These are phyloP conservation scores for Brachyptera risi DNA, from an alignment of 2,888 invertebrate genomes.

Conservation along the genomic window DNA sequence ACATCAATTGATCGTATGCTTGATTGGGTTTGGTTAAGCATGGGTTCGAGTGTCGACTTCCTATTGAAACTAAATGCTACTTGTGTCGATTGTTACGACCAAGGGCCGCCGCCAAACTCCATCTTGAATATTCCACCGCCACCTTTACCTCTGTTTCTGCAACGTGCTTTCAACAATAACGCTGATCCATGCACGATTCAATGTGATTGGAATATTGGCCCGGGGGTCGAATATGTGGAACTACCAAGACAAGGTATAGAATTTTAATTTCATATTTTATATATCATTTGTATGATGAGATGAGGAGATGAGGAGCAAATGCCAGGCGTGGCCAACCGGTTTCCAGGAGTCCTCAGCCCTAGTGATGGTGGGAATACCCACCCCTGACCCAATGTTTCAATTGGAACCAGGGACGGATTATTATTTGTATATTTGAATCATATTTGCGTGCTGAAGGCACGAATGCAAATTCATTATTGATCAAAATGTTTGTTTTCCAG, in stretches of 20 bases:
- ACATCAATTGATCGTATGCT: background rate
- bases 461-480: too few species aligned
- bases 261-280: too few species aligned
- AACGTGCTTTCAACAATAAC: conserved; percentile 41
- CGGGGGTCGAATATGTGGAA: conserved; percentile 74
- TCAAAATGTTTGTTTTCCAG: too few species aligned
- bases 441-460: too few species aligned
- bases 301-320: too few species aligned
- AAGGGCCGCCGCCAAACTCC: conserved; percentile 76
- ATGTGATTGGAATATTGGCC: conserved; percentile 46
- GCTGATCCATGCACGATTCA: conserved; percentile 43
- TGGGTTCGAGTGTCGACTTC: conserved; percentile 36
- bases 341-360: too few species aligned
- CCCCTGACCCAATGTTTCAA: too few species aligned
- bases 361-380: too few species aligned
- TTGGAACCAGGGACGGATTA: too few species aligned
- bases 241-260: conserved; percentile 68
- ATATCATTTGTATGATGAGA: too few species aligned
- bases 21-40: conserved; percentile 9
- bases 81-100: conserved; percentile 45
- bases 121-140: conserved; percentile 83
- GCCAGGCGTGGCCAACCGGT: too few species aligned
- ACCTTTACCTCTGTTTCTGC: conserved; percentile 72
- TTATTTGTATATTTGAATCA: too few species aligned
- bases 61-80: conserved; percentile 40